These are phyloP conservation scores for Dendropsophus ebraccatus DNA, from an alignment of 2,113 vertebrate genomes.

Conservation along the genomic window DNA sequence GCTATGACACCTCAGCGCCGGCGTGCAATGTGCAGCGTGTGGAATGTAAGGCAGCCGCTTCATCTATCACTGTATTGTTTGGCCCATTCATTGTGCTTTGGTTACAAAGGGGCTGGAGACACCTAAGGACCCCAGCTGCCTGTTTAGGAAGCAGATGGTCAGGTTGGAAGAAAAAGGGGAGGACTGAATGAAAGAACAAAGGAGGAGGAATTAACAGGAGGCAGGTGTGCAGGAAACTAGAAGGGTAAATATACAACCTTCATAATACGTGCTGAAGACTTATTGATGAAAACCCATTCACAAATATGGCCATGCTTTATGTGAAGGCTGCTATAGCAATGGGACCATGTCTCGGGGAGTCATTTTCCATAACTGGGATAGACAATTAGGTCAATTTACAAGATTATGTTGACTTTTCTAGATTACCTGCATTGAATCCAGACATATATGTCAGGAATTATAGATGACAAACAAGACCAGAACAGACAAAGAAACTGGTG, in stretches of 20 bases:
- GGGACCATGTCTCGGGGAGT: background rate
- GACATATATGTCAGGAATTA: no score
- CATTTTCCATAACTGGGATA: background rate
- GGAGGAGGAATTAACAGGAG: constrained; percentile 33
- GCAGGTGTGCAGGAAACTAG: constrained; percentile 53
- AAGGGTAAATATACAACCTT: constrained; percentile 37
- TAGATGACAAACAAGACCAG: no score
- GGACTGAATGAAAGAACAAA: constrained; percentile 21
- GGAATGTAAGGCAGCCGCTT: constrained; percentile 18
- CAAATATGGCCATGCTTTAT: background rate
- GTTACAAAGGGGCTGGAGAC: constrained; percentile 44
- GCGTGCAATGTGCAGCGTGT: background rate
- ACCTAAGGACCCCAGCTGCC: constrained; percentile 53
- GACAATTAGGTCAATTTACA: background rate
- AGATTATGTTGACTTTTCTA: background rate
- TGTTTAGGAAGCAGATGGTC: constrained; percentile 52
- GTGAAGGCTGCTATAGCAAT: background rate
- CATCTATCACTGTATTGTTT: constrained; percentile 42
- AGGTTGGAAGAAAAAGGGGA: constrained; percentile 37
- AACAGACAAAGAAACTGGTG: no score
- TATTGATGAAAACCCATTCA: constrained; percentile 14
- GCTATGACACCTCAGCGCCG: background rate
- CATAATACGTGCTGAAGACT: constrained; percentile 2
- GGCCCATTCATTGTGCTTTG: constrained; percentile 14
- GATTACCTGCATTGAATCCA: background rate